Evolutionary conservation across 2,797 vertebrate genomes (phyloP).

Genomic region (Pangasius krempfi): DNA sequence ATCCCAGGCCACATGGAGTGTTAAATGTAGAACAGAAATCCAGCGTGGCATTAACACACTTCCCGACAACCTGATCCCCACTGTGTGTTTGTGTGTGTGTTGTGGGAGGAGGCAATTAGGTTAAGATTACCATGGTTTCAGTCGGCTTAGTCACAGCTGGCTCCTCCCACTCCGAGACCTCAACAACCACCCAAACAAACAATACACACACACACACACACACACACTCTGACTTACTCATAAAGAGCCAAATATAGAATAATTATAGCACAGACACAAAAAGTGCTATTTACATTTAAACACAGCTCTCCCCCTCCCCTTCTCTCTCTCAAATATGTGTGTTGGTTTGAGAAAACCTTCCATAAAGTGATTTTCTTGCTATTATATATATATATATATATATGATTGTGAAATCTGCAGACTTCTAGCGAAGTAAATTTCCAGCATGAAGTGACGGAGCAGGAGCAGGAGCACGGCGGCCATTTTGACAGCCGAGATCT

Average conservation of each 20-base stretch:
- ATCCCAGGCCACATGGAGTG: slow-evolving; percentile 40
- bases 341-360: too few relatives aligned
- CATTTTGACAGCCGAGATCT: too few relatives aligned
- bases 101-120: slow-evolving; percentile 31
- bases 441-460: background rate
- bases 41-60: background rate
- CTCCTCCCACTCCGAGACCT: slow-evolving; percentile 40
- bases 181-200: slow-evolving; percentile 8
- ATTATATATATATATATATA: too few relatives aligned
- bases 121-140: slow-evolving; percentile 43
- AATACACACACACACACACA: slow-evolving; percentile 21
- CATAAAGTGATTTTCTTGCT: too few relatives aligned
- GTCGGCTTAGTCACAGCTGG: slow-evolving; percentile 35
- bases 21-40: slow-evolving; percentile 37
- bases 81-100: slow-evolving; percentile 19
- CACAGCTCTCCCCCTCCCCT: background rate
- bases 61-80: slow-evolving; percentile 8
- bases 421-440: background rate
- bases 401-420: too few relatives aligned
- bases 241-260: background rate
- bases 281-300: background rate
- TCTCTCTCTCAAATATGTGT: background rate
- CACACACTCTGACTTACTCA: background rate
- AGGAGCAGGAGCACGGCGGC: too few relatives aligned
- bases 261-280: slow-evolving; percentile 8